These are phyloP conservation scores for Monarcha castaneiventris DNA, from an alignment of 2,113 vertebrate species.

Conservation along the genomic window DNA sequence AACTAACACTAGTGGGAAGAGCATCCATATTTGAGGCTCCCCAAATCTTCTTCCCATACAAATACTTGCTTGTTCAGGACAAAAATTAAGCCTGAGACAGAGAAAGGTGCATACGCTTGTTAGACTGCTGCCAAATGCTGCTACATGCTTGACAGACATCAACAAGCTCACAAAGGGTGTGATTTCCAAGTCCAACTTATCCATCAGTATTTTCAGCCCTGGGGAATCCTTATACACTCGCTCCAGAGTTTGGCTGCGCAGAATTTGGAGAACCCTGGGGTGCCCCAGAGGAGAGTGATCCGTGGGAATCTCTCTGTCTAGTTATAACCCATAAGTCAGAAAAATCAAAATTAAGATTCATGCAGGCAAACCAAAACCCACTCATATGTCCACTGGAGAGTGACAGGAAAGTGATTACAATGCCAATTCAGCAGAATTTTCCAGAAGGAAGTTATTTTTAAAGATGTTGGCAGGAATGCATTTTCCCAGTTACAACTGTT, in stretches of 20 bases:
- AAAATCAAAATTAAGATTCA: background rate
- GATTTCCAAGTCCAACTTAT: background rate
- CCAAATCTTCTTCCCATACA: background rate
- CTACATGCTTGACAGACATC: background rate
- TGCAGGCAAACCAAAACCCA: background rate
- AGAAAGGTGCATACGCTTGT: background rate
- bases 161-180: background rate
- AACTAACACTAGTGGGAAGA: background rate
- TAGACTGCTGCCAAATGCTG: background rate
- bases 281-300: background rate
- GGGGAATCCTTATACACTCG: background rate
- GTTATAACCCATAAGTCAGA: background rate
- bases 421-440: background rate
- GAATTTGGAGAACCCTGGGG: background rate
- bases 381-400: accelerated
- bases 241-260: background rate
- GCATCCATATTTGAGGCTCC: background rate
- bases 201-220: background rate
- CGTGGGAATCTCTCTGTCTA: background rate
- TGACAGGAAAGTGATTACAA: background rate
- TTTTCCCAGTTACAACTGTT: background rate
- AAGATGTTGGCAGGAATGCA: background rate
- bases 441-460: background rate
- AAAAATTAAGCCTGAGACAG: background rate
- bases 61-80: background rate